Base-by-base conservation (phyloP, 2,113 vertebrate genomes). In the Sturnira hondurensis region DNA sequence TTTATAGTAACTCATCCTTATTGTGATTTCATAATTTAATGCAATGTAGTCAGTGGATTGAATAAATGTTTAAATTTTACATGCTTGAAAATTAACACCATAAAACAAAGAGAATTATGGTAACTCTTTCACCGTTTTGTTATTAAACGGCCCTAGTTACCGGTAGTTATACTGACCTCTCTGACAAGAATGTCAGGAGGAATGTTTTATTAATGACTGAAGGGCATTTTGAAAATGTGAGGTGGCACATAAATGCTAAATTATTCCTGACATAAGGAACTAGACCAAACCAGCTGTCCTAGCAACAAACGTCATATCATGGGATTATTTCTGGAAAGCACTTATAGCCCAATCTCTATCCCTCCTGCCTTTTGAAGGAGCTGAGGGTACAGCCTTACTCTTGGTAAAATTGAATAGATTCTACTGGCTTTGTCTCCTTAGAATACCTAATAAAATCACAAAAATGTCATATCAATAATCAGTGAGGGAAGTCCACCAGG, bases 191-290 rank as follows among this genome's bases (percentile, higher is more conserved):
- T 80, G 33, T 86, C 43, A 31, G 91, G 15, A 33, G 31, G 92
- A 95, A 97, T 97, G 78, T 97, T 97, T 97, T 97, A 97, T 97
- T 97, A 96, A 93, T 97, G 92, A 97, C 92, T 77, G 88, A 92
- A 93, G 63, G 95, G 74, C 33, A 95, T 71, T 93, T 96, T 95
- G 65, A 87, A 97, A 95, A 97, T 94, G 54, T 95, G 91, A 96
- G 93, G 61, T 95, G 85, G 26, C 92, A 97, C 38, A 93, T 93
- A 97, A 93, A 98, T 95, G 96, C 54, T 95, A 94, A 97, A 94
- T 96, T 97, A 96, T 97, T 96, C 83, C 85, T 86, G 90, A 95
- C 92, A 91, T 74, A 93, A 90, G 71, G 70, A 96, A 90, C 41
- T 93, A 82, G 41, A 95, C 67, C 78, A 82, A 50, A 86, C 56